These are phyloP conservation scores for Muschampia plurimacula DNA, from an alignment of 2,888 invertebrate genomes.

Conservation along the genomic window DNA sequence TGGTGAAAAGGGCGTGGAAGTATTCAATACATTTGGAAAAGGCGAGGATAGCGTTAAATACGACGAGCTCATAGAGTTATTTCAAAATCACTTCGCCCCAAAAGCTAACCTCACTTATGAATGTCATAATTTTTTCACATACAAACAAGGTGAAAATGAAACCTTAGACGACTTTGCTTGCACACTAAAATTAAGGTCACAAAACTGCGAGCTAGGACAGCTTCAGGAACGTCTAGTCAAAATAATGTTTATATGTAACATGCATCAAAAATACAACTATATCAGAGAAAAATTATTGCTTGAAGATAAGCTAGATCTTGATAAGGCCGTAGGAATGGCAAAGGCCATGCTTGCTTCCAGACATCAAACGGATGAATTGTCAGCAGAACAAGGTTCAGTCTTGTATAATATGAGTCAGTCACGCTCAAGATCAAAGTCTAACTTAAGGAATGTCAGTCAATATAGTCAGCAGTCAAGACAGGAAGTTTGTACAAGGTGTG, in stretches of 20 bases:
- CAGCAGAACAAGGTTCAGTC: slow-evolving; percentile 31
- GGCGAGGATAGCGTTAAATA: no score
- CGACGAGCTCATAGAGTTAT: slow-evolving; percentile 24
- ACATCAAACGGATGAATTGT: slow-evolving; percentile 37
- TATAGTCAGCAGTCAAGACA: slow-evolving; percentile 35
- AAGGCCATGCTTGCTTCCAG: slow-evolving; percentile 19
- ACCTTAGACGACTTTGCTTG: slow-evolving; percentile 42
- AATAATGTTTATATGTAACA: slow-evolving; percentile 42
- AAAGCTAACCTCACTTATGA: slow-evolving; percentile 42
- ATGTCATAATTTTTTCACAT: slow-evolving; percentile 44
- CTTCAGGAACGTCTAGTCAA: slow-evolving; percentile 39
- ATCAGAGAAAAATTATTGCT: slow-evolving; percentile 38
- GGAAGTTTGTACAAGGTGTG: slow-evolving; percentile 40
- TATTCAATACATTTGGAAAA: no score
- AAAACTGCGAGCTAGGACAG: slow-evolving; percentile 41
- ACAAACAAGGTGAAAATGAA: slow-evolving; percentile 43
- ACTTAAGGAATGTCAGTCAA: not conserved
- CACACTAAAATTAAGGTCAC: slow-evolving; percentile 39
- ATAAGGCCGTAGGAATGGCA: slow-evolving; percentile 12
- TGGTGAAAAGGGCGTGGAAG: no score
- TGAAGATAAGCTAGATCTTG: slow-evolving; percentile 8
- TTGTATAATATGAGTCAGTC: slow-evolving; percentile 10
- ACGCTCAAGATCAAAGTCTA: slow-evolving; percentile 7
- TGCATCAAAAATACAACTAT: slow-evolving; percentile 42
- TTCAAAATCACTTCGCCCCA: slow-evolving; percentile 37